These are phyloP conservation scores for Sebastes flavidus DNA, from an alignment of 2,797 vertebrate species.

Conservation along the genomic window DNA sequence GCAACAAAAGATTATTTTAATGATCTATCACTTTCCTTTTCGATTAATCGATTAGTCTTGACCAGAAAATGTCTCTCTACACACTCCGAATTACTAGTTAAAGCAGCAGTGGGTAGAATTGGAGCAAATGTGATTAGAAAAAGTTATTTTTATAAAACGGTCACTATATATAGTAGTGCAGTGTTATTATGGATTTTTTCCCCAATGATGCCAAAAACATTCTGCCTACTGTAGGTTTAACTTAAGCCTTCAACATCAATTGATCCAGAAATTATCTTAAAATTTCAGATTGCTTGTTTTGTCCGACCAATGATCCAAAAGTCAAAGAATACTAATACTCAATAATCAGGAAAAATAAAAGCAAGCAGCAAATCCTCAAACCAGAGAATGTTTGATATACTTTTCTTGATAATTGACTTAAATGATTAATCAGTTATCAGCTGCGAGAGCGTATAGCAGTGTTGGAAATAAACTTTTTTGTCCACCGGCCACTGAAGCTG, in stretches of 20 bases:
- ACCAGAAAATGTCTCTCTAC: background rate
- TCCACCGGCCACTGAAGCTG: no score
- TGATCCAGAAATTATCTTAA: no score
- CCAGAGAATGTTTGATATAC: background rate
- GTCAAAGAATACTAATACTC: background rate
- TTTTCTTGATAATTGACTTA: background rate
- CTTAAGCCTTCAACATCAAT: no score
- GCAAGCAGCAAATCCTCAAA: background rate
- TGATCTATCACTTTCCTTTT: background rate
- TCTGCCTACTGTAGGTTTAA: no score
- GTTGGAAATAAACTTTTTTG: no score
- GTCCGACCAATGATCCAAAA: background rate
- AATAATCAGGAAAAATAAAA: no score
- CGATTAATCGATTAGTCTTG: rapidly evolving
- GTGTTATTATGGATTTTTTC: no score
- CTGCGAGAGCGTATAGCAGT: background rate
- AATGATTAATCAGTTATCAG: background rate
- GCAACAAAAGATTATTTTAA: background rate
- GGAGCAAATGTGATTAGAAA: no score
- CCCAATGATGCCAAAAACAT: no score
- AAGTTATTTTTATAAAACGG: no score
- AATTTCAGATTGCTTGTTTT: background rate
- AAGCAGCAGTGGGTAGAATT: no score
- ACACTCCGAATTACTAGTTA: background rate
- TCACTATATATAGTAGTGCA: no score